Evolutionary conservation across 2,113 vertebrate species (phyloP), one percentile per base, ranked within the genome.

Genomic region (Blennius ocellaris): DNA sequence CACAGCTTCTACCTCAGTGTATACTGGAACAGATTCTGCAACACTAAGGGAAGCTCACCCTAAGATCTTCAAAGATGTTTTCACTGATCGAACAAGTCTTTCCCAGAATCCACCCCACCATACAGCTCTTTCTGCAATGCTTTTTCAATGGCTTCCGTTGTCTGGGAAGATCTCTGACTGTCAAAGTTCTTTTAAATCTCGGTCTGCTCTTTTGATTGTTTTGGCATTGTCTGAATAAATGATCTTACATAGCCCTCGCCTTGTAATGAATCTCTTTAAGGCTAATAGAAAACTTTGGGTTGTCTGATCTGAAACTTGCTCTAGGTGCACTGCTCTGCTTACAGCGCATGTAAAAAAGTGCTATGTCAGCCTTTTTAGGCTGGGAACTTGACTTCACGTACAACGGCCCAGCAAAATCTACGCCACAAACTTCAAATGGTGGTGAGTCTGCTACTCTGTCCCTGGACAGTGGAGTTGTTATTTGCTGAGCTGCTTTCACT

Each of bases 151-250:
- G 44, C 73, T 61, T 1, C 57, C 43, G 5, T 45, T 68, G 7
- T 50, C 39, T 5, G 63, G 15, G 1, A 73, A 73, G 1, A 62
- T 45, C 1, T 45, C 49, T 5, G 8, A 48, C 7, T 7, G 54
- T 59, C 67, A 70, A 6, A 58, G 52, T 15, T 64, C 59, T 8
- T 52, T 77, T 1, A 66, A 7, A 14, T 72, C 61, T 17, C n/a
- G n/a, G n/a, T n/a, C n/a, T n/a, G n/a, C n/a, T n/a, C n/a, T n/a
- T n/a, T n/a, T n/a, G n/a, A n/a, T n/a, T n/a, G n/a, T n/a, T n/a
- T n/a, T n/a, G n/a, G n/a, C n/a, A n/a, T n/a, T 78, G 11, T 76
- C 57, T 17, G 66, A 78, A 4, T 71, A 71, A 2, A 66, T 66
- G 5, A 45, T 6, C 11, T 21, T 71, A 14, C 53, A 60, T 2